phyloP scores from a whole-genome alignment of 1,140 invertebrate genomes.

The Sarcophaga bullata region DNA sequence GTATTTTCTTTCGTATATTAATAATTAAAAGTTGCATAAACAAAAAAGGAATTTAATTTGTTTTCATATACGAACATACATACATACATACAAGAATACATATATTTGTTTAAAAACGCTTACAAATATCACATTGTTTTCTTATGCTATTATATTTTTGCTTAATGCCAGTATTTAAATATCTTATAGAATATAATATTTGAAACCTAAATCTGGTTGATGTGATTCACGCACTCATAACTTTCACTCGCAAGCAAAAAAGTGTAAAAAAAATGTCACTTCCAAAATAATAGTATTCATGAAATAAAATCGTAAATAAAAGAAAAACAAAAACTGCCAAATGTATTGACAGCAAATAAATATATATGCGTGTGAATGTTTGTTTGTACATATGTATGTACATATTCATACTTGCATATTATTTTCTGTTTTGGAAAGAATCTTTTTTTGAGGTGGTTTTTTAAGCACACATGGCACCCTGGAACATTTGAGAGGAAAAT shows the following conservation, averaged over 20 bases:
- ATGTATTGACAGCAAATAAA: not conserved
- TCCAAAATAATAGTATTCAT: not conserved
- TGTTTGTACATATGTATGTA: too few relatives aligned
- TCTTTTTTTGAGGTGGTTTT: too few relatives aligned
- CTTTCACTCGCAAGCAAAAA: slow-evolving; percentile 13
- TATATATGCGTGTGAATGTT: not conserved
- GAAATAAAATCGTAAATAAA: not conserved
- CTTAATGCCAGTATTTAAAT: not conserved
- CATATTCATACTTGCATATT: too few relatives aligned
- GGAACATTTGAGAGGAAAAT: too few relatives aligned
- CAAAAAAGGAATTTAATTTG: too few relatives aligned
- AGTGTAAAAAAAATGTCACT: not conserved
- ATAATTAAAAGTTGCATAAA: too few relatives aligned
- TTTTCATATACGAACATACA: not conserved
- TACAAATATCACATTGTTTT: not conserved
- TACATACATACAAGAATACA: not conserved
- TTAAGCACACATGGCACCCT: too few relatives aligned
- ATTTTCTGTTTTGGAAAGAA: too few relatives aligned
- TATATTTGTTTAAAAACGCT: too few relatives aligned
- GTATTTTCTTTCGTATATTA: too few relatives aligned
- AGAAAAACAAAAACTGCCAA: not conserved
- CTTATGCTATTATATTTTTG: not conserved
- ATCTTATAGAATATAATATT: too few relatives aligned
- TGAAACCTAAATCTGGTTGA: too few relatives aligned
- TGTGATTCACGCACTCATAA: not conserved